phyloP scores from a whole-genome alignment of 2,888 invertebrate species.

The Lepeophtheirus nordmannii region DNA sequence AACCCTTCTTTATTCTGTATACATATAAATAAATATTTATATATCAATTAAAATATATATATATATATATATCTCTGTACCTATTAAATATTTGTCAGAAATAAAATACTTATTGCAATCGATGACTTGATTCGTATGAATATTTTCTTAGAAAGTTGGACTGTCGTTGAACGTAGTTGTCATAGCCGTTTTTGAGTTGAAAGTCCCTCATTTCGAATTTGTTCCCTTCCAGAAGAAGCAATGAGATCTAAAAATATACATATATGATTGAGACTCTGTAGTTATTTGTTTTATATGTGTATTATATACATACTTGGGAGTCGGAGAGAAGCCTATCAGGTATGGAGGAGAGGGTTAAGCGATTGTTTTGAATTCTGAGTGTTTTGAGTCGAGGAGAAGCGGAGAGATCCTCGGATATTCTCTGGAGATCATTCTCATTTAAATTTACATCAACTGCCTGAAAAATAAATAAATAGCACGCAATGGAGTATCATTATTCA shows the following conservation, averaged over 20 bases:
- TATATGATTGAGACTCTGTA: no score
- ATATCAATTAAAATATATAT: no score
- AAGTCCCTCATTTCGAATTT: constrained; percentile 6
- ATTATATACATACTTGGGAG: not conserved
- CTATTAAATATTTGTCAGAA: no score
- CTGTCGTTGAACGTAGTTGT: not conserved
- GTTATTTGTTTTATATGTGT: no score
- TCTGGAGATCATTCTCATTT: not conserved
- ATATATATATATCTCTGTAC: no score
- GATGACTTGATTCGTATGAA: constrained; percentile 5
- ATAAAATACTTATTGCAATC: not conserved
- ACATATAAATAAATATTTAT: no score
- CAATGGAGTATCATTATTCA: not conserved
- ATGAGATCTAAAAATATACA: not conserved
- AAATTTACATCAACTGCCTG: constrained; percentile 1
- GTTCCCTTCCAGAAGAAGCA: not conserved
- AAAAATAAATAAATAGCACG: not conserved
- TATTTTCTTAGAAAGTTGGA: not conserved
- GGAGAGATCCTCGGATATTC: not conserved
- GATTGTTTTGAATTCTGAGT: constrained; percentile 6
- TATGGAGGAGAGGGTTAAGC: not conserved
- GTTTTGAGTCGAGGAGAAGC: not conserved
- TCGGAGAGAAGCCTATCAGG: constrained; percentile 3
- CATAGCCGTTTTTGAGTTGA: not conserved
- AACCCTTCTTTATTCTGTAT: no score